phyloP scores from a whole-genome alignment of 2,797 vertebrate species.

The Megaceryle alcyon region DNA sequence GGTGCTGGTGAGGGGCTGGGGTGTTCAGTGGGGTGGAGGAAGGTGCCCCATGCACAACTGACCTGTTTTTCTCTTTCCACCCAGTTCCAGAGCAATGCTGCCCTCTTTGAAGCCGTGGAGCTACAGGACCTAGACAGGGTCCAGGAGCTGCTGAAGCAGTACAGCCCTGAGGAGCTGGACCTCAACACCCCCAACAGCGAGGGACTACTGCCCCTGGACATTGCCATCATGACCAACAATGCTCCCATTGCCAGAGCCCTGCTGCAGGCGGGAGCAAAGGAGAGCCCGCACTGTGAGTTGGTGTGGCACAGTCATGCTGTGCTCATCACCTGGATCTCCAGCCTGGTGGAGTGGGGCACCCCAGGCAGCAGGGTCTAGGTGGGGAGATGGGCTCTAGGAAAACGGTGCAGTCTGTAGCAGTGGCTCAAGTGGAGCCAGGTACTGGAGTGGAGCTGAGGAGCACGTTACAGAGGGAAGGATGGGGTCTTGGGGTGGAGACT shows the following conservation, averaged over 20 bases:
- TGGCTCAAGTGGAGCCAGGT: accelerated
- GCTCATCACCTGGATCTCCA: neutral
- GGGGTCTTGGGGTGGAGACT: neutral
- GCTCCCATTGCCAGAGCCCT: constrained; percentile 89
- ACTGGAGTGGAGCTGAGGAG: accelerated
- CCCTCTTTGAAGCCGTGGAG: constrained; percentile 91
- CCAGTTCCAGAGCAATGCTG: constrained; percentile 89
- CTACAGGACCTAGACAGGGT: constrained; percentile 90
- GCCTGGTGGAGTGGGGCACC: accelerated
- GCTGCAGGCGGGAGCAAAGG: constrained; percentile 88
- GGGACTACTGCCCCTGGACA: constrained; percentile 91
- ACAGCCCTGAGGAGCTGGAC: constrained; percentile 91
- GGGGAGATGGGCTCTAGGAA: neutral
- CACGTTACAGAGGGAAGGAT: accelerated
- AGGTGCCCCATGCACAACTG: accelerated
- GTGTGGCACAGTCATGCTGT: accelerated
- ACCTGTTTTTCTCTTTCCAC: neutral
- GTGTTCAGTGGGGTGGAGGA: neutral
- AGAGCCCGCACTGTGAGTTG: constrained; percentile 93
- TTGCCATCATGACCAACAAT: constrained; percentile 95
- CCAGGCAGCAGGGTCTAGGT: accelerated
- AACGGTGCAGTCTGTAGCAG: neutral
- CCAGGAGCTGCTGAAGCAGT: constrained; percentile 87
- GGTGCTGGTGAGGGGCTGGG: neutral
- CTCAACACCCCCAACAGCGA: constrained; percentile 94